Evolutionary conservation across 1,140 invertebrate genomes (phyloP).

Genomic region (Drosophila rufa): DNA sequence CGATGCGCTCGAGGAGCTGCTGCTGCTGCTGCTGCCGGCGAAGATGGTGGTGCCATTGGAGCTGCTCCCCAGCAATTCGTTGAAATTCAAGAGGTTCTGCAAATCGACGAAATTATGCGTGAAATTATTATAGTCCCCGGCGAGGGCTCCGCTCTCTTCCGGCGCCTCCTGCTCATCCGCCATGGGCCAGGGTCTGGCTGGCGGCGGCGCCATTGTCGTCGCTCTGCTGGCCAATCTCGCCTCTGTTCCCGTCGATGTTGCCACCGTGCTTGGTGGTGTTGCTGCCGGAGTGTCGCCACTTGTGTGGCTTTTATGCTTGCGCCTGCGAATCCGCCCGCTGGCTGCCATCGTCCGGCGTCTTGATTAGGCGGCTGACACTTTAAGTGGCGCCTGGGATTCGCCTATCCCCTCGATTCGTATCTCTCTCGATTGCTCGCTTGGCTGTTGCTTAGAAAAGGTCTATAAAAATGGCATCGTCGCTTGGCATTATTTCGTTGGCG

Average conservation of each 20-base stretch:
- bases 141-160: conserved; percentile 28
- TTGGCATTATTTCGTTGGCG: conserved; percentile 63
- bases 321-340: conserved; percentile 65
- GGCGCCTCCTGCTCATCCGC: conserved; percentile 33
- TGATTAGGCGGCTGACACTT: conserved; percentile 47
- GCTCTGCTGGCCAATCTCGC: conserved; percentile 12
- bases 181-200: conserved; percentile 29
- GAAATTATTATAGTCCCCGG: conserved; percentile 71
- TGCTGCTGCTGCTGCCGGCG: conserved; percentile 17
- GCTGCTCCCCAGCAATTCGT: conserved; percentile 50
- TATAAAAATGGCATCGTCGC: conserved; percentile 73
- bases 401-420: conserved; percentile 25
- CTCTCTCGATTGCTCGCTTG: conserved; percentile 7
- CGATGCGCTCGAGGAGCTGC: conserved; percentile 61
- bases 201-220: conserved; percentile 21
- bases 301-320: conserved; percentile 64
- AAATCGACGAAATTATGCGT: conserved; percentile 82
- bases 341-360: conserved; percentile 52
- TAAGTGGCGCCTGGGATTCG: conserved; percentile 50
- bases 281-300: conserved; percentile 61
- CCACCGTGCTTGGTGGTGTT: conserved; percentile 4
- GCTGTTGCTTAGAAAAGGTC: conserved; percentile 68
- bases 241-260: conserved; percentile 5
- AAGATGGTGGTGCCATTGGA: conserved; percentile 22
- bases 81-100: conserved; percentile 78